phyloP scores from a whole-genome alignment of 1,140 invertebrate genomes.

The Scylla paramamosain region DNA sequence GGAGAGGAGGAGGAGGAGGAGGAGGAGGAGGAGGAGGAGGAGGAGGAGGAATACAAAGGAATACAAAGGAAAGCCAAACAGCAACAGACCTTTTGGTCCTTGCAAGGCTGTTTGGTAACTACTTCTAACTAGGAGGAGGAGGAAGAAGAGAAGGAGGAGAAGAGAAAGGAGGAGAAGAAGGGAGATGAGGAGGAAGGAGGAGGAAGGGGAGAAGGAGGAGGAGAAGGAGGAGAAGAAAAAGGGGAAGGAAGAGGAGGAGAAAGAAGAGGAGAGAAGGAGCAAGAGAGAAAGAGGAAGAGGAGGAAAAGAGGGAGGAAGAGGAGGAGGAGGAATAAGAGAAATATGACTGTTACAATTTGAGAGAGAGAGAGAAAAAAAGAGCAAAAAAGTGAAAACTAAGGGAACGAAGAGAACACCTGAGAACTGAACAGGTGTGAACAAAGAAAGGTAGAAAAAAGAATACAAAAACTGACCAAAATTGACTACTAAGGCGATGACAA shows the following conservation, averaged over 20 bases:
- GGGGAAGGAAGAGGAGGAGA: neutral
- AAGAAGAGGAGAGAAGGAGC: neutral
- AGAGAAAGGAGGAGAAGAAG: neutral
- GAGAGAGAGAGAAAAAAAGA: neutral
- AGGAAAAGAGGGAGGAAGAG: neutral
- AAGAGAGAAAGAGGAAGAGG: neutral
- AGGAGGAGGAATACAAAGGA: neutral
- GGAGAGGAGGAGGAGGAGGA: neutral
- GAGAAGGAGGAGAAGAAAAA: neutral
- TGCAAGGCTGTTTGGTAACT: no score
- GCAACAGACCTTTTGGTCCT: no score
- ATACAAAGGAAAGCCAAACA: no score
- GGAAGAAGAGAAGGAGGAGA: neutral
- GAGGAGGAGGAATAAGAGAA: neutral
- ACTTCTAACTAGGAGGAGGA: no score
- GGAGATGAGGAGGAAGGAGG: neutral
- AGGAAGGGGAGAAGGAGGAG: neutral
- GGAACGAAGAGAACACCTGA: no score
- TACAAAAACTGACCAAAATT: neutral
- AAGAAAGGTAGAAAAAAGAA: neutral
- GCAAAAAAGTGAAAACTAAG: no score
- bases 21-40: neutral
- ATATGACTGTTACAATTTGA: no score
- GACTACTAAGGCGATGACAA: neutral
- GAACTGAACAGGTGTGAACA: no score